These are phyloP conservation scores for Catharus minimus DNA, from an alignment of 2,113 vertebrate genomes.

Conservation along the genomic window DNA sequence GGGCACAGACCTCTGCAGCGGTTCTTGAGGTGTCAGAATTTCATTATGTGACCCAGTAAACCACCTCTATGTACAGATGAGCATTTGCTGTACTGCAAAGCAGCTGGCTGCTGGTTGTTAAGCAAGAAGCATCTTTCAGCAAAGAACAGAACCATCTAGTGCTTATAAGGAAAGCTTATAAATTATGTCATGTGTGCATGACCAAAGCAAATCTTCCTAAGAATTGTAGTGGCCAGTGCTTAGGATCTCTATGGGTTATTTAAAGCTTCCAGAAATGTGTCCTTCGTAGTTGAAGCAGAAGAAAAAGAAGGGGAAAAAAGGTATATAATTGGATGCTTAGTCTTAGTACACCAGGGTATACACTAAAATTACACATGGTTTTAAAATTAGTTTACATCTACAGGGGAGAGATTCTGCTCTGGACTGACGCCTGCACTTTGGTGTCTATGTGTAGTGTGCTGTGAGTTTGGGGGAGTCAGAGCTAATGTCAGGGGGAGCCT, in stretches of 20 bases:
- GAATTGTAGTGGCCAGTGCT: background rate
- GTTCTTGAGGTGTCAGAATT: background rate
- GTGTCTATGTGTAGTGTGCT: fast-evolving
- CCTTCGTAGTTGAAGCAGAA: background rate
- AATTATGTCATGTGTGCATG: background rate
- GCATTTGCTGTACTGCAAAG: background rate
- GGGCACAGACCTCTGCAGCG: background rate
- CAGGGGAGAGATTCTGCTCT: background rate
- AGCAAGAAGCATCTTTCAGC: background rate
- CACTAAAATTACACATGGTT: background rate
- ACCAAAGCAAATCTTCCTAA: background rate
- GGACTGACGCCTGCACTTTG: background rate
- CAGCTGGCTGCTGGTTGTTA: background rate
- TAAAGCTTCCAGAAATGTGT: background rate
- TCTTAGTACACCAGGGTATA: background rate
- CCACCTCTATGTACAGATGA: background rate
- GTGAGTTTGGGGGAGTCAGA: fast-evolving
- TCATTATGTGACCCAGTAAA: background rate
- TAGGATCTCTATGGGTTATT: background rate
- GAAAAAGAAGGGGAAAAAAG: fast-evolving
- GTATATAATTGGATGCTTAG: fast-evolving
- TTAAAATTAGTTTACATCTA: background rate
- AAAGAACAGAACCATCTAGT: background rate
- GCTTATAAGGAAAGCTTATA: background rate
- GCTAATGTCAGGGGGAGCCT: background rate